Conservation (phyloP, 2,113 vertebrate species). For the Brachyhypopomus gauderio region DNA sequence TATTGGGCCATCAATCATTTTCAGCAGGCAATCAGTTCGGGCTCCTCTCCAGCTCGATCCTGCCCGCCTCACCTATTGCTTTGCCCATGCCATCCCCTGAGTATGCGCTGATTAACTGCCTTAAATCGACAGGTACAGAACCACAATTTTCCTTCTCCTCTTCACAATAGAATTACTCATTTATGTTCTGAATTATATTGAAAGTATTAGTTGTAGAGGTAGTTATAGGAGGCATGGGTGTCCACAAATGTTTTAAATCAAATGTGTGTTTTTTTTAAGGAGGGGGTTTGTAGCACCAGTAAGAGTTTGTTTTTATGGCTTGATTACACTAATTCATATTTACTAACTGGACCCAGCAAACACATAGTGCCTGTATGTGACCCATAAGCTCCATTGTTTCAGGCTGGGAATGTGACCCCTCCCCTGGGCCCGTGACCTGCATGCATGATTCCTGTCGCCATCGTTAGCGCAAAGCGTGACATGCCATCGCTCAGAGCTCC, state of each 20-base stretch:
- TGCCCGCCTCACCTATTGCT: constrained; percentile 4
- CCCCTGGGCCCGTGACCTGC: constrained; percentile 33
- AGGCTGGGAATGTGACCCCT: constrained; percentile 14
- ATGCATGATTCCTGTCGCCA: constrained; percentile 73
- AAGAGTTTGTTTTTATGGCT: constrained; percentile 21
- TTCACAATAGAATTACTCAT: not conserved
- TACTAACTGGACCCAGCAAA: constrained; percentile 39
- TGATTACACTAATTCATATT: constrained; percentile 2
- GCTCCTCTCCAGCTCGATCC: constrained; percentile 17
- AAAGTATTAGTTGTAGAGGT: too few relatives aligned
- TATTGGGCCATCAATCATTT: constrained; percentile 48
- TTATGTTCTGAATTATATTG: not conserved
- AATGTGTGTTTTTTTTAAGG: too few relatives aligned
- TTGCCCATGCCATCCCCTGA: constrained; percentile 2
- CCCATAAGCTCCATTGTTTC: constrained; percentile 37
- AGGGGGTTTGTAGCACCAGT: not conserved
- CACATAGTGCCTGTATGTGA: constrained; percentile 31
- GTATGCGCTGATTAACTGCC: constrained; percentile 1
- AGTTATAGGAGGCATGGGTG: too few relatives aligned
- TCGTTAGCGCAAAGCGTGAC: constrained; percentile 60
- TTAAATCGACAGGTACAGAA: constrained; percentile 27
- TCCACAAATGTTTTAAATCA: too few relatives aligned
- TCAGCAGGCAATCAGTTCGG: constrained; percentile 40
- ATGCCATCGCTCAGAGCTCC: constrained; percentile 78
- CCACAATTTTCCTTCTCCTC: not conserved